phyloP scores from a whole-genome alignment of 2,888 invertebrate species.

The Eupithecia centaureata region DNA sequence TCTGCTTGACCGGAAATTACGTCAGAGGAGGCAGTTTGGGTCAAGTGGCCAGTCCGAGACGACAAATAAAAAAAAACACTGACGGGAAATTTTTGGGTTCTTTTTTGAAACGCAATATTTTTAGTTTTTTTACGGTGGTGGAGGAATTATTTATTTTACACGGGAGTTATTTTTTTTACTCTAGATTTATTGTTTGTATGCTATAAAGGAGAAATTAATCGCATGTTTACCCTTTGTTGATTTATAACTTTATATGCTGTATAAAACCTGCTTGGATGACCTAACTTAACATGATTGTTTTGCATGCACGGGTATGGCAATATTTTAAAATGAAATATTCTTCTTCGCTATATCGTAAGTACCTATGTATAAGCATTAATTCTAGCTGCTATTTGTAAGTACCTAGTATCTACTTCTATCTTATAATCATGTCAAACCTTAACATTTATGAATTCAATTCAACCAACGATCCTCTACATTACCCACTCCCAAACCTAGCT shows the following conservation, averaged over 20 bases:
- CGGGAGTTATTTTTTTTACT: conserved; percentile 1
- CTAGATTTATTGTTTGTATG: conserved; percentile 1
- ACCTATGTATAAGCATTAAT: conserved; percentile 23
- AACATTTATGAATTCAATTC: not conserved
- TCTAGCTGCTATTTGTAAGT: conserved; percentile 25
- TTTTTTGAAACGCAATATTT: not conserved
- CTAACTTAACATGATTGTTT: conserved; percentile 20
- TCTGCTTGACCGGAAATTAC: not conserved
- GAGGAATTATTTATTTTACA: conserved; percentile 6
- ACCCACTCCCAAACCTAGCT: not conserved
- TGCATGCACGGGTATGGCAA: conserved; percentile 22
- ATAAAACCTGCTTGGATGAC: conserved; percentile 27
- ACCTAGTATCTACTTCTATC: conserved; percentile 11
- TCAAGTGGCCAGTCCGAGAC: not conserved
- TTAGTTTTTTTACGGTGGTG: not conserved
- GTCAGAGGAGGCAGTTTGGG: not conserved
- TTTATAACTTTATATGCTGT: conserved; percentile 23
- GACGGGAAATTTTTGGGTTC: conserved; percentile 10
- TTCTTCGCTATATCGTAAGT: conserved; percentile 25
- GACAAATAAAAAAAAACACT: not conserved
- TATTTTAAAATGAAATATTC: conserved; percentile 27
- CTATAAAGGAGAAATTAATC: conserved; percentile 10
- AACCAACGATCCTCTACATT: not conserved
- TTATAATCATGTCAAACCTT: not conserved
- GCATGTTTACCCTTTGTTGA: conserved; percentile 21